Conservation (phyloP, 2,888 invertebrate genomes). For the Apocheima hispidaria region DNA sequence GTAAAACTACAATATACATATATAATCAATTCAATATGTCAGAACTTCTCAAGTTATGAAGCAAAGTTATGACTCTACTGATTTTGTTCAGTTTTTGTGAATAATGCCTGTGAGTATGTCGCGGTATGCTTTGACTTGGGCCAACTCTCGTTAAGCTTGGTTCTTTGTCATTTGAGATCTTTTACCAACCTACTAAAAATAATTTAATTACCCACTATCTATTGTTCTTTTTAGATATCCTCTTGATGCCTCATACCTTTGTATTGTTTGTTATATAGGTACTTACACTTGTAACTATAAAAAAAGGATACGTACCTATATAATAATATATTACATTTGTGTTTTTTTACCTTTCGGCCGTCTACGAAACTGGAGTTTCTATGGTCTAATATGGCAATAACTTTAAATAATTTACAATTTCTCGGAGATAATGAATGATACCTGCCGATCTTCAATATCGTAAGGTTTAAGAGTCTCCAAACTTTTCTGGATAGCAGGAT, state of each 20-base stretch:
- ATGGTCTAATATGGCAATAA: neutral
- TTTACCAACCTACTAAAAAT: constrained; percentile 19
- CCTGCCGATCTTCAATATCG: neutral
- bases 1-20: too few species aligned
- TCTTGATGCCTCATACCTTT: too few species aligned
- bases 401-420: neutral
- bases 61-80: too few species aligned
- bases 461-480: neutral
- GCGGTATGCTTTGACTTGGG: neutral
- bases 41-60: too few species aligned
- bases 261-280: too few species aligned
- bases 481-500: neutral
- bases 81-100: neutral
- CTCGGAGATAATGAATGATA: neutral
- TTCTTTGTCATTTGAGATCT: constrained; percentile 30
- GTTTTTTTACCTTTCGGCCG: too few species aligned
- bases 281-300: too few species aligned
- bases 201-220: neutral
- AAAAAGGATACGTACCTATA: neutral
- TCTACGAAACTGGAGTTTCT: too few species aligned
- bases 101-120: neutral
- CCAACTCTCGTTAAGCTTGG: constrained; percentile 13
- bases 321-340: neutral
- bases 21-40: too few species aligned
- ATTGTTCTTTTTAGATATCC: neutral